Evolutionary conservation across 2,113 vertebrate genomes (phyloP).

Genomic region (Prolemur simus): DNA sequence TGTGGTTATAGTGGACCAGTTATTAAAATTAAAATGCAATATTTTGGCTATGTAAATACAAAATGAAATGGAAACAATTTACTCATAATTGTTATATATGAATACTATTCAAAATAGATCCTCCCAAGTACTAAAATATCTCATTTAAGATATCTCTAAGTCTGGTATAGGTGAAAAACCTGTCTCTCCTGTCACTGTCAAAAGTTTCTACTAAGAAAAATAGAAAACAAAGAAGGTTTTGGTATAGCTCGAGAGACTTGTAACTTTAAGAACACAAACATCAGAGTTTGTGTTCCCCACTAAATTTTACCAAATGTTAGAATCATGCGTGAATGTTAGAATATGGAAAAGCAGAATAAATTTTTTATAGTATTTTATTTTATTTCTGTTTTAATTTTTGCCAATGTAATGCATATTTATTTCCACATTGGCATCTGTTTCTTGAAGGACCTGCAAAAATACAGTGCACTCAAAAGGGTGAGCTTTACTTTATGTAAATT

Average conservation of each 20-base stretch:
- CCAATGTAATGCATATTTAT: too few relatives aligned
- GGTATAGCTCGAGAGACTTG: neutral
- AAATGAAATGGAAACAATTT: neutral
- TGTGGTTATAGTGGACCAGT: neutral
- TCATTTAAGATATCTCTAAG: neutral
- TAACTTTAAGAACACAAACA: neutral
- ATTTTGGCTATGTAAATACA: neutral
- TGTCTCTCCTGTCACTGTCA: neutral
- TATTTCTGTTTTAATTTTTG: too few relatives aligned
- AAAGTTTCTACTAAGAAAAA: neutral
- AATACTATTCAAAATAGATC: neutral
- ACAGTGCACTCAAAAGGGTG: too few relatives aligned
- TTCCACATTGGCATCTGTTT: too few relatives aligned
- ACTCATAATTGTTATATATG: neutral
- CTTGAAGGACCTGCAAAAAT: too few relatives aligned
- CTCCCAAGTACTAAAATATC: neutral
- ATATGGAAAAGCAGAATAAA: neutral
- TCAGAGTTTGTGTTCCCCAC: neutral
- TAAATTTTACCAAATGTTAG: neutral
- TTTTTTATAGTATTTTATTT: neutral
- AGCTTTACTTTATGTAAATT: too few relatives aligned
- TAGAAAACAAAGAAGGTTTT: neutral
- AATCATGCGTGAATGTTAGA: neutral
- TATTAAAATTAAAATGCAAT: neutral
- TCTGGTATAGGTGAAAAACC: neutral